Conservation (phyloP, 2,888 invertebrate genomes). For the Parnassius glacialis region DNA sequence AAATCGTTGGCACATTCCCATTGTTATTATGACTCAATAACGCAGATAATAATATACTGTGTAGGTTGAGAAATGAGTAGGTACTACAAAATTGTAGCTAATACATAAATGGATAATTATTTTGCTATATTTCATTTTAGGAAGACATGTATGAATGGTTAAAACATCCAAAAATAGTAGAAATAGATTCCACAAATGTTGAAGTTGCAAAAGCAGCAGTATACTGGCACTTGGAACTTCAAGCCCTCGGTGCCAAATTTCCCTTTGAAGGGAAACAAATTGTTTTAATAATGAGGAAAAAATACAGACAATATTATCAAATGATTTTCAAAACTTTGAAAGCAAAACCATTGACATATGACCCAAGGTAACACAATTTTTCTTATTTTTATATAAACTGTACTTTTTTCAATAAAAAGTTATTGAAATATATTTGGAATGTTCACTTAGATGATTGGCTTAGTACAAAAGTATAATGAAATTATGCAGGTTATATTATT, state of each 20-base stretch:
- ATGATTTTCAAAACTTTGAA: conserved; percentile 74
- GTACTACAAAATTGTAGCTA: too few relatives aligned
- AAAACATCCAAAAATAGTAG: conserved; percentile 69
- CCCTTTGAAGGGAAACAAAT: conserved; percentile 75
- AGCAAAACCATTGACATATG: conserved; percentile 71
- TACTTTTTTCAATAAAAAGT: too few relatives aligned
- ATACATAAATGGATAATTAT: too few relatives aligned
- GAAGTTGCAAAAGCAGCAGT: conserved; percentile 73
- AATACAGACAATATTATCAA: conserved; percentile 73
- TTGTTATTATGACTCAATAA: too few relatives aligned
- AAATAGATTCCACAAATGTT: conserved; percentile 68
- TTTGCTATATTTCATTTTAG: conserved; percentile 35
- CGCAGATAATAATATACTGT: too few relatives aligned
- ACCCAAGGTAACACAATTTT: conserved; percentile 57
- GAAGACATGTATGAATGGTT: conserved; percentile 75
- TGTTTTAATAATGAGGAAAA: conserved; percentile 74
- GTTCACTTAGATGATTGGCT: too few relatives aligned
- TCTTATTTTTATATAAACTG: neutral
- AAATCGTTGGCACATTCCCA: too few relatives aligned
- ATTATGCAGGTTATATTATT: too few relatives aligned
- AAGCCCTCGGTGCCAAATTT: conserved; percentile 51
- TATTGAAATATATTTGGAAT: too few relatives aligned
- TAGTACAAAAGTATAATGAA: too few relatives aligned
- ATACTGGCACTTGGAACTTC: conserved; percentile 65
- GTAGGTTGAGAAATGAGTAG: too few relatives aligned